These are phyloP conservation scores for Trichomycterus rosablanca DNA, from an alignment of 2,113 vertebrate species.

Conservation along the genomic window DNA sequence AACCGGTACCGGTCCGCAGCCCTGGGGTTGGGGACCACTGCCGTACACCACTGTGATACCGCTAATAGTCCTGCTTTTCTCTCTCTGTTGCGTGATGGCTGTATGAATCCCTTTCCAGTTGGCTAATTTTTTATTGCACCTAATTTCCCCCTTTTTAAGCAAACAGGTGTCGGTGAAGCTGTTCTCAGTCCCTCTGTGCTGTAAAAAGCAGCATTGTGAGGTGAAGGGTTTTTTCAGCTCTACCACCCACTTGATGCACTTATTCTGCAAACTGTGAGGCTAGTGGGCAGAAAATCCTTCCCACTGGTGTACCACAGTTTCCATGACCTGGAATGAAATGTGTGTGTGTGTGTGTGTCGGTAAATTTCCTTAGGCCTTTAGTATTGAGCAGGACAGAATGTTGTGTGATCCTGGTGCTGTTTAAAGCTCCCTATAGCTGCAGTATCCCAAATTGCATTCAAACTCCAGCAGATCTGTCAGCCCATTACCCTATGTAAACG, in stretches of 20 bases:
- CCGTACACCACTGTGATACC: no score
- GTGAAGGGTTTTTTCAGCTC: background rate
- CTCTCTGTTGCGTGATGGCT: background rate
- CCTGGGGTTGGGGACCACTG: no score
- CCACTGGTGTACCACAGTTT: conserved; percentile 5
- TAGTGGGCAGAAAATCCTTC: conserved; percentile 15
- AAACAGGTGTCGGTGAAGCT: conserved; percentile 24
- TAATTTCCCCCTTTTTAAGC: conserved; percentile 15
- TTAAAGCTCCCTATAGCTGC: conserved; percentile 15
- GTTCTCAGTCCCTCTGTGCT: conserved; percentile 7
- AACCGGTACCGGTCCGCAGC: no score
- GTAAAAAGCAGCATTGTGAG: background rate
- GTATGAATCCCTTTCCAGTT: no score
- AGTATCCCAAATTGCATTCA: conserved; percentile 12
- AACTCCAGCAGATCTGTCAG: conserved; percentile 13
- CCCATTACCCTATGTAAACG: background rate
- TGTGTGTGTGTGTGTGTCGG: background rate
- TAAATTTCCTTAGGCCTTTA: background rate
- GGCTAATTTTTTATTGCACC: background rate
- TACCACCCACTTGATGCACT: conserved; percentile 23
- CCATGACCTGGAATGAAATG: background rate
- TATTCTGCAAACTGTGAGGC: conserved; percentile 20
- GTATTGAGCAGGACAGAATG: conserved; percentile 18
- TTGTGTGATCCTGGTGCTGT: conserved; percentile 14
- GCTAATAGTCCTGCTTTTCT: background rate